Evolutionary conservation across 2,113 vertebrate genomes (phyloP).

Genomic region (Rissa tridactyla): DNA sequence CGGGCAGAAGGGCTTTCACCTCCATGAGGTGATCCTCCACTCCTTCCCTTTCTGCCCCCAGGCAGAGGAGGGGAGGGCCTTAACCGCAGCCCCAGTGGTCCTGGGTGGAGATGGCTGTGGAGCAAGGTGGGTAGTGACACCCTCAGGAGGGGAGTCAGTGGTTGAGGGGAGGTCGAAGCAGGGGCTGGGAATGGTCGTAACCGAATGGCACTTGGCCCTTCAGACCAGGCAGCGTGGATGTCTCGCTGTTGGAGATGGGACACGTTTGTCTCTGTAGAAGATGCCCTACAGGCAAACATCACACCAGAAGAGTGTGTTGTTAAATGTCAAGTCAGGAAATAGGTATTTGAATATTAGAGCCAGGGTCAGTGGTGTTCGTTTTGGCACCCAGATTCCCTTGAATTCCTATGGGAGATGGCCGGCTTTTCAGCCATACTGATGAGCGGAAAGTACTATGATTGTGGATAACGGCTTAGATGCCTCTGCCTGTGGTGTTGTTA

Average conservation of each 20-base stretch:
- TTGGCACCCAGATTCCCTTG: neutral
- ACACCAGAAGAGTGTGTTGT: neutral
- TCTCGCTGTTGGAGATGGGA: neutral
- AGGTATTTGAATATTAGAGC: neutral
- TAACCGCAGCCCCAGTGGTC: neutral
- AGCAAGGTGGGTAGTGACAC: neutral
- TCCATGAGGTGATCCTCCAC: fast-evolving
- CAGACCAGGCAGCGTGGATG: fast-evolving
- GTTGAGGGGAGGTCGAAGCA: neutral
- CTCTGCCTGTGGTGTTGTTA: neutral
- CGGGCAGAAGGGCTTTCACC: no score
- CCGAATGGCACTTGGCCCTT: neutral
- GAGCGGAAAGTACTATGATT: neutral
- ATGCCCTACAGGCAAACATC: fast-evolving
- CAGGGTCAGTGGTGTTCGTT: neutral
- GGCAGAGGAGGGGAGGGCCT: neutral
- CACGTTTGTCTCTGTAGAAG: fast-evolving
- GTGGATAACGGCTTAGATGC: neutral
- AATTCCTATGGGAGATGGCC: neutral
- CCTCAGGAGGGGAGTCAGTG: fast-evolving
- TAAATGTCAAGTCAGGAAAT: neutral
- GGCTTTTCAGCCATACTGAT: neutral
- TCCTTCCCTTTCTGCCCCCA: neutral
- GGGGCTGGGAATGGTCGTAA: fast-evolving
- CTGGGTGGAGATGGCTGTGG: neutral